Conservation (phyloP, 2,113 vertebrate species). For the Charina bottae region DNA sequence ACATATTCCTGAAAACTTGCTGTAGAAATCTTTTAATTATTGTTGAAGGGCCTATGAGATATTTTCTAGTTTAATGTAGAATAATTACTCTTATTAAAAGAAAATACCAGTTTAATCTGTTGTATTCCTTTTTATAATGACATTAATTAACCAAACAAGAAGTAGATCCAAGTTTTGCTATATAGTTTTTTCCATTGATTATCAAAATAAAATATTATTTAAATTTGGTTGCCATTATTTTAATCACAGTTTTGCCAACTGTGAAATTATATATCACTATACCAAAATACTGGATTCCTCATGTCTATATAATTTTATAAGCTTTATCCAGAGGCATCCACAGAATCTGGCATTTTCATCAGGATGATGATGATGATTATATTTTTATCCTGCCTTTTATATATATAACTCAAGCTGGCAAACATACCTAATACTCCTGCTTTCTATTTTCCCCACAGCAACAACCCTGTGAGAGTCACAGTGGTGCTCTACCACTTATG, state of each 20-base stretch:
- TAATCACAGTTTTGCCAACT: too few relatives aligned
- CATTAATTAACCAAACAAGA: neutral
- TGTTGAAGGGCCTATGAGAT: neutral
- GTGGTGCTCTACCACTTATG: neutral
- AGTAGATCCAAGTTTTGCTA: neutral
- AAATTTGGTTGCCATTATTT: neutral
- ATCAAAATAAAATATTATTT: neutral
- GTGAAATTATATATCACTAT: neutral
- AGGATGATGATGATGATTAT: neutral
- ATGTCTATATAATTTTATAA: neutral
- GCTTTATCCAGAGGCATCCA: neutral
- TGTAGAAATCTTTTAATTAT: neutral
- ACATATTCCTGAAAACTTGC: neutral
- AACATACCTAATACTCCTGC: neutral
- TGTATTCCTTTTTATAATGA: neutral
- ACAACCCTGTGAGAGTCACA: neutral
- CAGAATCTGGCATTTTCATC: neutral
- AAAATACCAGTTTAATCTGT: neutral
- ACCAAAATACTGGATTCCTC: neutral
- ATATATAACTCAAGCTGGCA: neutral
- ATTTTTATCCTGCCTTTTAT: neutral
- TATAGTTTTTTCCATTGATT: neutral
- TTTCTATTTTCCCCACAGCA: neutral
- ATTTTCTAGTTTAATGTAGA: neutral
- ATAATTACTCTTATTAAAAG: neutral